Evolutionary conservation across 1,140 invertebrate genomes (phyloP), one percentile per base, ranked within the genome.

Genomic region (Diploscapter pachys): DNA sequence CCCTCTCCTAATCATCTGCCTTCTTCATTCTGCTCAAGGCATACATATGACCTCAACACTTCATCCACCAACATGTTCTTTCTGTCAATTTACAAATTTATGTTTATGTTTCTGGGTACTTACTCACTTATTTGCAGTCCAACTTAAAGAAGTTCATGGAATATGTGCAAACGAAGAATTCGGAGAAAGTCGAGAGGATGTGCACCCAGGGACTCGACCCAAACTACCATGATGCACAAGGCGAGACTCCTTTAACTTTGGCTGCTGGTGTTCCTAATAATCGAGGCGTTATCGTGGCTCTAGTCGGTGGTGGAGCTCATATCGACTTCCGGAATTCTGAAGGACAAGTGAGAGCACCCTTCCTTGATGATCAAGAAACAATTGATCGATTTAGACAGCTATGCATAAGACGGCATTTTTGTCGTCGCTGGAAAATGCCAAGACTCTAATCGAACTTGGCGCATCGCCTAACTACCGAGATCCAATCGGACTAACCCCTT

Each of bases 391-490:
- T 48, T 68, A 84, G 79, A 85, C 83, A 8, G 83, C 76, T 13
- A 83, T 85, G 80, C 85, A 86, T 59, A 86, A 85, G 69, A 85
- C 85, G 4, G 79, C 83, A 50, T 85, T 86, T 74, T 76, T 85
- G 13, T 85, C 84, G 2, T 74, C 82, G 2, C 62, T 71, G 5
- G 83, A 86, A 31, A 85, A 86, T 72, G 85, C 86, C 49, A 85
- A 89, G 86, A 94, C 93, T 0, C 87, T 96, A 11, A 88, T 96
- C 76, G 94, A 96, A 85, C 89, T 99, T 4, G 96, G 96, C 5
- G 94, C 94, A 2, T 97, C 94, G 66, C 95, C 96, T 0, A 98
- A 99, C 87, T 96, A 96, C 87, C 93, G 92, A 80, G 96, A 99
- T 86, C 90, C 90, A 64, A 93, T 94, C 85, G 94, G 93, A 11